Base-by-base conservation (phyloP, 2,797 vertebrate species). In the Pipistrellus kuhlii region DNA sequence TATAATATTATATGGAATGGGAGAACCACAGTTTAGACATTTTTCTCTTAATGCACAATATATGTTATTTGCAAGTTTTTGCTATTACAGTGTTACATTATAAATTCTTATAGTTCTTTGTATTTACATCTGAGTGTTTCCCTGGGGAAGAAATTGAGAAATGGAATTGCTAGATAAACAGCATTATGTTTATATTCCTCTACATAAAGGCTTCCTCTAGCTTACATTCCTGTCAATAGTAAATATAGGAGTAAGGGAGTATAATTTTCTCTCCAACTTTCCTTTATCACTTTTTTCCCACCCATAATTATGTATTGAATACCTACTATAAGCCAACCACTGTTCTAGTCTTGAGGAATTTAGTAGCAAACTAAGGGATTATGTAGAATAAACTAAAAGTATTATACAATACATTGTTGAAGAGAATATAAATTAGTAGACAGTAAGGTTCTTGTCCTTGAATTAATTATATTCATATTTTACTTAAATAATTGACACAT, bases 21-120 rank as follows among this genome's bases (percentile, higher is more conserved):
- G 46, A 25, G 41, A 90, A 38, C n/a, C n/a, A 66, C 35, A 89
- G 27, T 44, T 85, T 69, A 93, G 71, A 21, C 21, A 51, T 88
- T 71, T 18, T 38, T 38, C n/a, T 81, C 32, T 73, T 23, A 6
- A 69, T 87, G 53, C 48, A 84, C 10, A 46, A 12, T 91, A 18
- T 38, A 71, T 87, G 7, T 94, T 86, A 46, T 92, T 85, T 95
- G 41, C 15, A 72, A 76, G 35, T 83, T 48, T 78, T 84, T 80
- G 51, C 35, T 87, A 18, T 72, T 85, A 66, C 27, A 59, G 23
- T 88, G 27, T 44, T 80, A 15, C 3, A 32, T 21, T 68, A 51
- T 21, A 68, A 20, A 91, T 90, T 75, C 64, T 69, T 59, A 7
- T 25, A 55, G 38, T 88, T 83, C 66, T 53, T 86, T 44, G 4